These are phyloP conservation scores for Emesis furor DNA, from an alignment of 2,888 invertebrate species.

Conservation along the genomic window DNA sequence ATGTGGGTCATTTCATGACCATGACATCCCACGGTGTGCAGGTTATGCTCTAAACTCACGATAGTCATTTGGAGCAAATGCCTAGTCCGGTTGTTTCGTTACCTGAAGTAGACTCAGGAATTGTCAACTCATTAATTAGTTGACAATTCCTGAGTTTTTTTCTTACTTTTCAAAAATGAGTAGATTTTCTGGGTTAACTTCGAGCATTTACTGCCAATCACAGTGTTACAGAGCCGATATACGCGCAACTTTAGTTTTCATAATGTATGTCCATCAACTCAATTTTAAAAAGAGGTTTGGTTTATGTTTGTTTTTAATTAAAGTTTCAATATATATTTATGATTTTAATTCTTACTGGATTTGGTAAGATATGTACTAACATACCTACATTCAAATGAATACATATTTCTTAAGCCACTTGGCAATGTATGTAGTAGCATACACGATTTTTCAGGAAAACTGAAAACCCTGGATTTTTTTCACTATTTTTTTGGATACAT, in stretches of 20 bases:
- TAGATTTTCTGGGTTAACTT: constrained; percentile 51
- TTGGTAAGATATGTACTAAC: constrained; percentile 42
- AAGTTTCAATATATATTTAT: too few species aligned
- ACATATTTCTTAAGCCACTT: constrained; percentile 43
- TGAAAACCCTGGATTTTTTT: constrained; percentile 54
- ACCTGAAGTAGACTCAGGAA: too few species aligned
- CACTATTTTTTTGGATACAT: constrained; percentile 30
- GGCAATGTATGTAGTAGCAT: constrained; percentile 52
- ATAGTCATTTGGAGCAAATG: too few species aligned
- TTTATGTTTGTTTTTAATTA: too few species aligned
- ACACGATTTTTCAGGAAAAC: constrained; percentile 56
- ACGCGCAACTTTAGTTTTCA: constrained; percentile 38
- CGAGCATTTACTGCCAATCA: constrained; percentile 47
- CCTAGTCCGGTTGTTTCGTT: too few species aligned
- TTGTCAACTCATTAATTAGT: too few species aligned
- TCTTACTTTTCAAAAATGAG: constrained; percentile 51
- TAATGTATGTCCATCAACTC: constrained; percentile 41
- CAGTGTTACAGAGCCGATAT: constrained; percentile 45
- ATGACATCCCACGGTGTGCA: too few species aligned
- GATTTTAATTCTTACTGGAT: constrained; percentile 43
- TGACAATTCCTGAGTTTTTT: too few species aligned
- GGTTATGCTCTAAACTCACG: too few species aligned
- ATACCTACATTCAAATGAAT: constrained; percentile 51
- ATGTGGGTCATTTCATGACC: too few species aligned
- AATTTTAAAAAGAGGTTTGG: too few species aligned